A percentile compares a stretch with the other conserved stretches of the same genome.
Evolutionary conservation across 2,888 invertebrate species (phyloP).

Genomic region (Drosophila meridionalis): DNA sequence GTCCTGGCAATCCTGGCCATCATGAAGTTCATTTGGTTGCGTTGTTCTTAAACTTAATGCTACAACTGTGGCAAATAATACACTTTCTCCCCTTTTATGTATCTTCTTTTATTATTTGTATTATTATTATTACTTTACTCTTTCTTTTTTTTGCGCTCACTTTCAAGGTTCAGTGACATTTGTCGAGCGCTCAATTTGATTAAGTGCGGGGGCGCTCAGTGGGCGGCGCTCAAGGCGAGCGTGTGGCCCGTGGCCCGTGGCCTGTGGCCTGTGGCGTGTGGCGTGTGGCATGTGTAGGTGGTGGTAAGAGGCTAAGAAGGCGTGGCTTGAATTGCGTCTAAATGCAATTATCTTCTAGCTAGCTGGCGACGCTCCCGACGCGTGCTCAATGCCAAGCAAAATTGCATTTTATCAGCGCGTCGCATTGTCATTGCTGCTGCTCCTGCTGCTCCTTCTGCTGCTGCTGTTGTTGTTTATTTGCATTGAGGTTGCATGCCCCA

Average conservation of each 20-base stretch:
- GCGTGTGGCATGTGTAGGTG: not conserved
- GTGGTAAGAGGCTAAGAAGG: not conserved
- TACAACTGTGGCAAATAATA: conserved; percentile 70
- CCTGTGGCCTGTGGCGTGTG: conserved; percentile 1
- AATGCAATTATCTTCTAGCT: conserved; percentile 74
- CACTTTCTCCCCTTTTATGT: conserved; percentile 42
- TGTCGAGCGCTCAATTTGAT: conserved; percentile 74
- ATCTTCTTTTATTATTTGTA: conserved; percentile 16
- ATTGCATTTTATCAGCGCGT: conserved; percentile 64
- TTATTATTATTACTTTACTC: not conserved
- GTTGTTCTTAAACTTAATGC: conserved; percentile 73
- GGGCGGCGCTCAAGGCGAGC: conserved; percentile 32
- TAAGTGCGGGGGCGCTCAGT: conserved; percentile 62
- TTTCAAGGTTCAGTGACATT: conserved; percentile 76
- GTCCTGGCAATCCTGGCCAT: conserved; percentile 75
- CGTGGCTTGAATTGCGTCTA: conserved; percentile 38
- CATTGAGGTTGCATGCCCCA: conserved; percentile 45
- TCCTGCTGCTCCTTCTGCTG: not conserved
- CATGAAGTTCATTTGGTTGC: conserved; percentile 65
- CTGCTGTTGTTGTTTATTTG: conserved; percentile 26
- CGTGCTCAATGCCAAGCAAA: conserved; percentile 63
- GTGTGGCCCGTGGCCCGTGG: not conserved
- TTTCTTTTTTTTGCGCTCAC: conserved; percentile 24
- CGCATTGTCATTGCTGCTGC: conserved; percentile 1
- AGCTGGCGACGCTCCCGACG: conserved; percentile 45